Percentiles rank a stretch among this genome's conserved stretches.
These are phyloP conservation scores for Leptodactylus fuscus DNA, from an alignment of 2,113 vertebrate species.

Conservation along the genomic window DNA sequence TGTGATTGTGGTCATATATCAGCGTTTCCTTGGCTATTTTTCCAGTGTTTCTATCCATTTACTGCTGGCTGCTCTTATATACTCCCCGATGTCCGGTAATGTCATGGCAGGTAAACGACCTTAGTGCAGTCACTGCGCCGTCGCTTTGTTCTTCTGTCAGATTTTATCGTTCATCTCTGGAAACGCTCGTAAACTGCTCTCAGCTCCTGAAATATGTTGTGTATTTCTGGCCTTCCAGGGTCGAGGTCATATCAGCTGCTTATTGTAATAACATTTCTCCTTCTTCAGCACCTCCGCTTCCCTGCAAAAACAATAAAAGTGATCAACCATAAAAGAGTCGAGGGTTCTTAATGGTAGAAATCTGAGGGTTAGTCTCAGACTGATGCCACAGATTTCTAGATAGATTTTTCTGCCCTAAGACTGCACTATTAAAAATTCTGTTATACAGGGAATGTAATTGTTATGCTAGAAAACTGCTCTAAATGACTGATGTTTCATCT, in stretches of 20 bases:
- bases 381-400: too few relatives aligned
- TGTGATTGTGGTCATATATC: background rate
- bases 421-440: too few relatives aligned
- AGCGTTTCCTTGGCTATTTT: too few relatives aligned
- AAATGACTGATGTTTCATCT: too few relatives aligned
- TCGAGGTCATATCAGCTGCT: background rate
- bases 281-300: too few relatives aligned
- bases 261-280: background rate
- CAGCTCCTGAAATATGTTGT: background rate
- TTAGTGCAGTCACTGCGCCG: background rate
- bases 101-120: background rate
- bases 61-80: background rate
- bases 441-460: too few relatives aligned
- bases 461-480: too few relatives aligned
- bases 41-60: background rate
- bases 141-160: constrained; percentile 2
- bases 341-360: too few relatives aligned
- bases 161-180: constrained; percentile 22
- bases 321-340: background rate
- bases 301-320: background rate
- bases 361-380: too few relatives aligned
- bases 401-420: too few relatives aligned
- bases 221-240: background rate
- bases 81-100: background rate
- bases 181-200: background rate